Percentiles rank a stretch among this genome's conserved stretches.
Conservation (phyloP, 37 sponge, comb jelly and placozoan species). For the Theonella swinhoei region DNA sequence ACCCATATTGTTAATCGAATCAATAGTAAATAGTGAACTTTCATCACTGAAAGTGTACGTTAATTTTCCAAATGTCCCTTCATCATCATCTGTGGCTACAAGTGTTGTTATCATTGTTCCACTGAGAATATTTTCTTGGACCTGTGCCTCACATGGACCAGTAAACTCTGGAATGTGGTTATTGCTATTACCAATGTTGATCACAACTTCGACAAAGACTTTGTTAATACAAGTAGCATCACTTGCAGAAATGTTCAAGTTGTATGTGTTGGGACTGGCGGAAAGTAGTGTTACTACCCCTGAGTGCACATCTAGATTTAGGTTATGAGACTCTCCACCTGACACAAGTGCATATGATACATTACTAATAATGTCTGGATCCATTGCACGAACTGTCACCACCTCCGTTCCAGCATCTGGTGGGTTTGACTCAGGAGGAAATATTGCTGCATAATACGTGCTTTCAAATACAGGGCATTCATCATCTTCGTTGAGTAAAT, state of each 20-base stretch:
- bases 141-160: constrained; percentile 5
- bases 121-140: constrained; percentile 48
- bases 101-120: constrained; percentile 46
- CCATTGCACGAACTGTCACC: constrained; percentile 30
- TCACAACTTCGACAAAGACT: constrained; percentile 36
- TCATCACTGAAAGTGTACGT: constrained; percentile 10
- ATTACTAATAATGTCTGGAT: constrained; percentile 51
- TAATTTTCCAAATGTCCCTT: constrained; percentile 34
- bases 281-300: constrained; percentile 37
- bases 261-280: constrained; percentile 15
- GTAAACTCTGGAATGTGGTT: constrained; percentile 40
- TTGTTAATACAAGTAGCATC: constrained; percentile 27
- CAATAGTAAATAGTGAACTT: constrained; percentile 26
- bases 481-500: constrained; percentile 56
- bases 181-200: constrained; percentile 41
- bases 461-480: constrained; percentile 60
- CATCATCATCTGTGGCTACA: constrained; percentile 49
- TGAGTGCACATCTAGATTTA: constrained; percentile 11
- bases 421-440: not conserved
- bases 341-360: constrained; percentile 31
- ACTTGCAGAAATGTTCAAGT: constrained; percentile 51
- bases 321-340: constrained; percentile 1
- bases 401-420: not conserved
- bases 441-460: constrained; percentile 6
- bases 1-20: constrained; percentile 42